Conservation (phyloP, 2,797 vertebrate genomes). For the Arremon brunneinucha region DNA sequence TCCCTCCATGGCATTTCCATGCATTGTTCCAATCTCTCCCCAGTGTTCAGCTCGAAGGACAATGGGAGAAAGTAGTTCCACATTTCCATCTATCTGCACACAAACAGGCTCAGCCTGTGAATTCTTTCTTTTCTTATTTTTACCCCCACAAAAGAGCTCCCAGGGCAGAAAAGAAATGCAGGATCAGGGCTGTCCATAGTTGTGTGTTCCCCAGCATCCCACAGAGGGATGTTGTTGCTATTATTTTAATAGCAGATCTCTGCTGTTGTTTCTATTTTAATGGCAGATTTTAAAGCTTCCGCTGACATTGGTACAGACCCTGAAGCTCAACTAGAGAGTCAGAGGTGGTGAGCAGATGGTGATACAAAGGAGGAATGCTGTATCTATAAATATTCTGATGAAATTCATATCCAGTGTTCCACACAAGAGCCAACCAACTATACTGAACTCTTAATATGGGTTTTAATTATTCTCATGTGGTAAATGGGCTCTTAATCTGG, state of each 20-base stretch:
- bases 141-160: background rate
- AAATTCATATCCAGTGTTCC: slow-evolving; percentile 17
- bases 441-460: background rate
- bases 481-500: background rate
- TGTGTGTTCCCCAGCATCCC: slow-evolving; percentile 41
- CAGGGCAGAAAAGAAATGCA: slow-evolving; percentile 14
- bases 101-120: background rate
- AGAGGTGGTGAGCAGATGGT: slow-evolving; percentile 63
- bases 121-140: background rate
- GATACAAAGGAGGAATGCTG: slow-evolving; percentile 43
- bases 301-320: slow-evolving; percentile 52
- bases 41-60: slow-evolving; percentile 19
- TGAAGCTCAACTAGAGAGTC: slow-evolving; percentile 39
- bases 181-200: slow-evolving; percentile 21
- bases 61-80: slow-evolving; percentile 55
- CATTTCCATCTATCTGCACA: slow-evolving; percentile 25
- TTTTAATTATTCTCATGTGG: background rate
- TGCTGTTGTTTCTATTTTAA: slow-evolving; percentile 63
- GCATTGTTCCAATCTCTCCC: slow-evolving; percentile 35
- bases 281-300: slow-evolving; percentile 65
- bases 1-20: background rate
- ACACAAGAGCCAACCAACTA: background rate
- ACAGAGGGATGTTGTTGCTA: slow-evolving; percentile 61
- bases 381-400: slow-evolving; percentile 54
- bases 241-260: slow-evolving; percentile 65